Base-by-base conservation (phyloP, 2,888 invertebrate genomes). In the Cephus nigrinus region DNA sequence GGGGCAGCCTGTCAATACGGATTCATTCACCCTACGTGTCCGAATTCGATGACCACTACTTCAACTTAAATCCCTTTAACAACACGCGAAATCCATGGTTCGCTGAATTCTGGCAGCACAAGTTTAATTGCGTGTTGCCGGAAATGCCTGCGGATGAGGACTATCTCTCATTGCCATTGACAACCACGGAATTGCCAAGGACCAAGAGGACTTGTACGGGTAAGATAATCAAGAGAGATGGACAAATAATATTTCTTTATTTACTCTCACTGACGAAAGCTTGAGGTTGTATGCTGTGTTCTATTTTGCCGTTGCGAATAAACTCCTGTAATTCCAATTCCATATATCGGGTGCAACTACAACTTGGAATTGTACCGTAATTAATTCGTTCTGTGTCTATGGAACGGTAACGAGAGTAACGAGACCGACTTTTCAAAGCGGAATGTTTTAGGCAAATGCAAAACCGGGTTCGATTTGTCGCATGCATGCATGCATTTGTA, bases 41-140 rank as follows among this genome's bases (percentile, higher is more conserved):
- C 36, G 92, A 93, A 79, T 95, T 95, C 89, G 95, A 96, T 88
- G 89, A 93, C 11, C 94, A 96, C 90, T 96, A 96, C 91, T 94
- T 94, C 85, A 91, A 93, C 1, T 92, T 96, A 75, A 93, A 93
- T 79, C 95, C 95, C 0, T 89, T 92, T 81, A 94, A 92, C 86
- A 95, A 96, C 90, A 88, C 91, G 11, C 92, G 95, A 76, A 96
- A 96, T 91, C 96, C 96, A 0, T 94, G 94, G 94, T 96, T 96
- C 91, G 92, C 93, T 84, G 96, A 96, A 90, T 96, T 96, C 91
- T 96, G 96, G 96, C 94, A 96, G 89, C 92, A 93, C 81, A 94
- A 94, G 84, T 96, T 96, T 91, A 92, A 93, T 84, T 96, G 96
- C 89, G 90, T 92, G 9, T 85, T 94, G 71, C 88, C 92, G 32